These are phyloP conservation scores for Anastatus disparis DNA, from an alignment of 1,140 invertebrate species.

Conservation along the genomic window DNA sequence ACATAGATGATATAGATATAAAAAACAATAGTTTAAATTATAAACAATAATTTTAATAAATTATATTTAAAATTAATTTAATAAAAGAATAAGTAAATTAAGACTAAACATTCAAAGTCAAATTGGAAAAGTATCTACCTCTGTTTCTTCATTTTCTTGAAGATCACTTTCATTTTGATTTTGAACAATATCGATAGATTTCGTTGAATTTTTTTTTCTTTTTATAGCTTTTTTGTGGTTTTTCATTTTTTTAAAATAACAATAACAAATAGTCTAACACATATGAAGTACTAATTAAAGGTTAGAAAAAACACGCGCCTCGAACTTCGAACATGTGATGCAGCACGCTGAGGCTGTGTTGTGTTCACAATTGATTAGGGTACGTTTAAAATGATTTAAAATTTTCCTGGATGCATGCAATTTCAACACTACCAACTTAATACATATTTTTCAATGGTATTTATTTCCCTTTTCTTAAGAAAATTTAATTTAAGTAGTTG, in stretches of 20 bases:
- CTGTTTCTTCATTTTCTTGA: constrained; percentile 15
- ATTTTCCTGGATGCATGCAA: no score
- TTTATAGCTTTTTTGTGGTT: constrained; percentile 41
- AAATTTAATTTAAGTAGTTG: no score
- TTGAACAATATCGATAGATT: not conserved
- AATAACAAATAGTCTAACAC: not conserved
- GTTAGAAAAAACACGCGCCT: constrained; percentile 22
- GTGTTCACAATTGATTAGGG: no score
- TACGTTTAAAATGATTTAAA: no score
- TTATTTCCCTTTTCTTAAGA: no score
- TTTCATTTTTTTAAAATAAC: constrained; percentile 39
- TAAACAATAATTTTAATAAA: constrained; percentile 1
- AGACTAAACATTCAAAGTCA: no score
- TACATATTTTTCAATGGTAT: no score
- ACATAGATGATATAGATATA: no score
- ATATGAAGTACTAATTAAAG: constrained; percentile 23
- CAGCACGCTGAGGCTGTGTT: no score
- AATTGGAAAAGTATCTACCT: constrained; percentile 32
- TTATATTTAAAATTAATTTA: not conserved
- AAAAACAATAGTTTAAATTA: not conserved
- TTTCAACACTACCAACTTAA: no score
- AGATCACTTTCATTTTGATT: constrained; percentile 18
- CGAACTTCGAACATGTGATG: no score
- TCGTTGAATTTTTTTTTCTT: constrained; percentile 35
- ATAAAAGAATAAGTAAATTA: constrained; percentile 10